Conservation (phyloP, 2,888 invertebrate species). For the Bugulina stolonifera region DNA sequence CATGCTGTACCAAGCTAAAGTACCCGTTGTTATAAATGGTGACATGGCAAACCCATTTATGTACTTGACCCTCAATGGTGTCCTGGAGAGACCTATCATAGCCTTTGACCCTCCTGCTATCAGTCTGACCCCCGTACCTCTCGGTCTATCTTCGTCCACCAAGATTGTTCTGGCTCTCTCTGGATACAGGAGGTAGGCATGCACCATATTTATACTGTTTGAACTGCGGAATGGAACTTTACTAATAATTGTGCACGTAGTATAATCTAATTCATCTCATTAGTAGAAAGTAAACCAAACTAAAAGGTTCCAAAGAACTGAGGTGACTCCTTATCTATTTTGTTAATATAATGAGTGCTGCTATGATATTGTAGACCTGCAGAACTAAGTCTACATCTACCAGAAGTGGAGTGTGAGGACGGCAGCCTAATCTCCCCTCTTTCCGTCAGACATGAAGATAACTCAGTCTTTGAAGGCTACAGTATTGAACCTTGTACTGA, state of each 20-base stretch:
- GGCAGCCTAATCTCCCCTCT: slow-evolving; percentile 43
- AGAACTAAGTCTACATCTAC: slow-evolving; percentile 36
- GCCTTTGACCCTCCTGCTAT: slow-evolving; percentile 51
- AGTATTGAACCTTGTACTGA: not conserved
- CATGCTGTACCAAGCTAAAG: slow-evolving; percentile 39
- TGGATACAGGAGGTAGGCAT: slow-evolving; percentile 18
- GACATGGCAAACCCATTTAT: slow-evolving; percentile 46
- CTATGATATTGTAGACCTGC: slow-evolving; percentile 33
- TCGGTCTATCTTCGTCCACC: not conserved
- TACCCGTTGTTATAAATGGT: slow-evolving; percentile 48
- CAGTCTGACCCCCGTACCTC: slow-evolving; percentile 48
- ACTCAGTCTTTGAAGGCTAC: not conserved
- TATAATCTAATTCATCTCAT: too few relatives aligned
- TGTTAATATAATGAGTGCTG: too few relatives aligned
- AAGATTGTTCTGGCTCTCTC: not conserved
- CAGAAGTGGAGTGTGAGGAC: slow-evolving; percentile 48
- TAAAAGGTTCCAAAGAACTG: too few relatives aligned
- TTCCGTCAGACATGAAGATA: slow-evolving; percentile 32
- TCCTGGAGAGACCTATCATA: slow-evolving; percentile 43
- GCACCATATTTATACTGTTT: too few relatives aligned
- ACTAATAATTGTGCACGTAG: too few relatives aligned
- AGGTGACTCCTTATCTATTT: too few relatives aligned
- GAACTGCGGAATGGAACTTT: too few relatives aligned
- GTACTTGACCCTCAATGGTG: slow-evolving; percentile 43
- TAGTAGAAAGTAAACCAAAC: too few relatives aligned